Conservation (phyloP, 92 coral and sea anemone genomes). For the Umimayanthus kanabou region DNA sequence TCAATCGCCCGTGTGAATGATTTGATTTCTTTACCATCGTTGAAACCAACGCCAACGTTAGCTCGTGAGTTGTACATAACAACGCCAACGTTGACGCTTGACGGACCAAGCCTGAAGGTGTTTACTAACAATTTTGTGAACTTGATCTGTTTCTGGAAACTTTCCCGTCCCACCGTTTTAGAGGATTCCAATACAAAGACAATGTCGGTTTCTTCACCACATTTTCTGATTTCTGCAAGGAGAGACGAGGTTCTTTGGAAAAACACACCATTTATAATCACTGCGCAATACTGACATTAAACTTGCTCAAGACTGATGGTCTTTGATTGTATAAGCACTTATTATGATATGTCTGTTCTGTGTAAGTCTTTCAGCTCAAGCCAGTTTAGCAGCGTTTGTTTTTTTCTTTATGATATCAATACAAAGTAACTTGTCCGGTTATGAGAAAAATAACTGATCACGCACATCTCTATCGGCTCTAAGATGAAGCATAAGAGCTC, state of each 20-base stretch:
- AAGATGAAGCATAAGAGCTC: too few relatives aligned
- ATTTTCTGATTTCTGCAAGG: neutral
- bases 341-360: neutral
- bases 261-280: too few relatives aligned
- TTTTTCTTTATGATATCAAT: too few relatives aligned
- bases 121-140: neutral
- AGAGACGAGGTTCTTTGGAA: neutral
- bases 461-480: too few relatives aligned
- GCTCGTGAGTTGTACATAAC: constrained; percentile 8
- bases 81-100: neutral
- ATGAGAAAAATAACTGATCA: too few relatives aligned
- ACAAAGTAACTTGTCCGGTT: too few relatives aligned
- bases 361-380: neutral
- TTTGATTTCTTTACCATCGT: neutral
- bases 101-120: constrained; percentile 8
- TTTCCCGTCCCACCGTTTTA: neutral
- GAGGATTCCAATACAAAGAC: constrained; percentile 9
- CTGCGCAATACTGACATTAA: neutral
- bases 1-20: neutral
- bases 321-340: neutral
- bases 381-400: too few relatives aligned
- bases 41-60: neutral
- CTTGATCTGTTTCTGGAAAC: neutral
- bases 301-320: too few relatives aligned
- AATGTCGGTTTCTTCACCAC: neutral